These are phyloP conservation scores for Pithys albifrons DNA, from an alignment of 2,113 vertebrate genomes.

Conservation along the genomic window DNA sequence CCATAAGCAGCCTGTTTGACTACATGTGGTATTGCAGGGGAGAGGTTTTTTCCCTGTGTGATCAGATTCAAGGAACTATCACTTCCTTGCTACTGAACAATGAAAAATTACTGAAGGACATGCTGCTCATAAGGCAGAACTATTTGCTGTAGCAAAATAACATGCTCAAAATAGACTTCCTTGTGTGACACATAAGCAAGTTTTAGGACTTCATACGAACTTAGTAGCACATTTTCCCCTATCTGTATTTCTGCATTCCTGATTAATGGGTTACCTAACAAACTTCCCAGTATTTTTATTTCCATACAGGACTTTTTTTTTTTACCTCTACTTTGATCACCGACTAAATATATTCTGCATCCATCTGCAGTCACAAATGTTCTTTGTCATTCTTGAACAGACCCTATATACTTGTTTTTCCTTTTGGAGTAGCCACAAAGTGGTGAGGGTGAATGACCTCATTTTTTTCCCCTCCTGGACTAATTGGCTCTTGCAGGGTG, in stretches of 20 bases:
- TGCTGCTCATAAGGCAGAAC: not conserved
- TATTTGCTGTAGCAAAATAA: not conserved
- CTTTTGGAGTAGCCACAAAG: constrained; percentile 53
- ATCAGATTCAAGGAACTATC: not conserved
- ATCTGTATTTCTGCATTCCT: constrained; percentile 35
- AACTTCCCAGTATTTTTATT: constrained; percentile 62
- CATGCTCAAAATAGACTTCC: constrained; percentile 11
- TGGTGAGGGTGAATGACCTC: constrained; percentile 42
- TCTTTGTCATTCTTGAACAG: constrained; percentile 55
- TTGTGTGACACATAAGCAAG: not conserved
- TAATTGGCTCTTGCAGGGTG: constrained; percentile 31
- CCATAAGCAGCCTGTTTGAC: not conserved
- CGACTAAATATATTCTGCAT: constrained; percentile 49
- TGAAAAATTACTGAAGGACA: not conserved
- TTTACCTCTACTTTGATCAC: constrained; percentile 51
- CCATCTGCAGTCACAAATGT: constrained; percentile 43
- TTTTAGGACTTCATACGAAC: constrained; percentile 15
- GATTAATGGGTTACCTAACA: constrained; percentile 52
- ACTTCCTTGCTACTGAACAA: not conserved
- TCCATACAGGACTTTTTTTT: constrained; percentile 25
- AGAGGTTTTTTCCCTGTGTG: not conserved
- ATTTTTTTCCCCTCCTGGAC: not conserved
- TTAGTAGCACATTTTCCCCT: constrained; percentile 45
- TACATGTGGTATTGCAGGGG: not conserved
- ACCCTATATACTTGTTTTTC: constrained; percentile 19